Percentiles rank a stretch among this genome's conserved stretches.
Conservation (phyloP, 2,888 invertebrate species). For the Sceliomorpha sp. region DNA sequence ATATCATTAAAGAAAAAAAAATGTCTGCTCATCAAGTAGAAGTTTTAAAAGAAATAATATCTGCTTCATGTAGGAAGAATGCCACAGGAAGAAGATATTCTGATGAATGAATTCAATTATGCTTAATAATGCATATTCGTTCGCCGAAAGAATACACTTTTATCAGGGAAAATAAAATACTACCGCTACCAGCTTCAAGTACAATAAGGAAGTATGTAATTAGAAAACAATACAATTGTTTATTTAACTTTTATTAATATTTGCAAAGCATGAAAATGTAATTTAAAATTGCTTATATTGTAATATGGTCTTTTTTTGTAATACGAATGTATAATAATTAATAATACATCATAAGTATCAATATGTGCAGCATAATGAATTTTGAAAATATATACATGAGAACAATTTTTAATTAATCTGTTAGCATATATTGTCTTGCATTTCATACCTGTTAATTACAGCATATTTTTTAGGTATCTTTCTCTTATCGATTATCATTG, state of each 20-base stretch:
- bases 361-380: too few relatives aligned
- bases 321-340: too few relatives aligned
- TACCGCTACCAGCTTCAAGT: background rate
- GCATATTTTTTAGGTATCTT: slow-evolving; percentile 11
- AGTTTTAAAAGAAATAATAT: slow-evolving; percentile 1
- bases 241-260: too few relatives aligned
- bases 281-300: background rate
- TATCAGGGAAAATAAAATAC: slow-evolving; percentile 5
- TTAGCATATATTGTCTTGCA: too few relatives aligned
- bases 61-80: background rate
- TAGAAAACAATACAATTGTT: too few relatives aligned
- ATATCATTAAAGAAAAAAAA: background rate
- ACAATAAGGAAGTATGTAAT: slow-evolving; percentile 6
- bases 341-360: too few relatives aligned
- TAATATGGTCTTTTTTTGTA: too few relatives aligned
- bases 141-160: too few relatives aligned
- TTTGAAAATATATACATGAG: too few relatives aligned
- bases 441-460: background rate
- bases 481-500: background rate
- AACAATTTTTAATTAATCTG: too few relatives aligned
- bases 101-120: slow-evolving; percentile 3
- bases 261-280: background rate
- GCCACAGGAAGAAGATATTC: slow-evolving; percentile 3
- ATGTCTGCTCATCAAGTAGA: slow-evolving; percentile 1
- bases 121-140: slow-evolving; percentile 3